Conservation (phyloP, 1,140 invertebrate species). For the Zaprionus davidi region DNA sequence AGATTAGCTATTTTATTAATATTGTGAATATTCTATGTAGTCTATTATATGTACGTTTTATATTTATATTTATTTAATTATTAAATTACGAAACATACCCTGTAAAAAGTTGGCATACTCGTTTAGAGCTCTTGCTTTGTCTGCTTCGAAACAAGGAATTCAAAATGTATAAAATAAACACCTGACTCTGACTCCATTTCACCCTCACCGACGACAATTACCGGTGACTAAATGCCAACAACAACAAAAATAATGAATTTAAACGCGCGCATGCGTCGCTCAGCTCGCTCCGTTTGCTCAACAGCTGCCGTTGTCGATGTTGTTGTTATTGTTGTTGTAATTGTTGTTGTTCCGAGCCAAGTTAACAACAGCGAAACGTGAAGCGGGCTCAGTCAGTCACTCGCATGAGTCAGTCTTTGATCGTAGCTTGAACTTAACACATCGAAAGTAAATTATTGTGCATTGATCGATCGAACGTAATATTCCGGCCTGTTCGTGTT, state of each 20-base stretch:
- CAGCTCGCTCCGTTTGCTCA: slow-evolving; percentile 21
- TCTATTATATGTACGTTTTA: no score
- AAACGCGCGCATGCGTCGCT: slow-evolving; percentile 65
- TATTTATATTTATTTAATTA: no score
- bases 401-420: slow-evolving; percentile 70
- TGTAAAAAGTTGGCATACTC: slow-evolving; percentile 1
- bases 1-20: no score
- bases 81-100: slow-evolving; percentile 2
- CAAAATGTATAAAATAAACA: slow-evolving; percentile 38
- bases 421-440: slow-evolving; percentile 56
- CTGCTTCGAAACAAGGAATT: slow-evolving; percentile 10
- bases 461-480: neutral
- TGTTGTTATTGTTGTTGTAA: slow-evolving; percentile 19
- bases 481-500: neutral
- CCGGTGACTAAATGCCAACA: slow-evolving; percentile 52
- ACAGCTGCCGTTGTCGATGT: slow-evolving; percentile 50
- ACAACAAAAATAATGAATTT: slow-evolving; percentile 13
- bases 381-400: slow-evolving; percentile 30
- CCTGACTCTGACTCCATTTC: slow-evolving; percentile 53
- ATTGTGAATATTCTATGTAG: no score
- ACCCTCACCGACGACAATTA: slow-evolving; percentile 37
- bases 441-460: slow-evolving; percentile 6
- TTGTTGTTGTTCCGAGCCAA: slow-evolving; percentile 46
- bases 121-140: neutral
- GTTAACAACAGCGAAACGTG: slow-evolving; percentile 57